Base-by-base conservation (phyloP, 2,797 vertebrate species). In the Garrulus glandarius region DNA sequence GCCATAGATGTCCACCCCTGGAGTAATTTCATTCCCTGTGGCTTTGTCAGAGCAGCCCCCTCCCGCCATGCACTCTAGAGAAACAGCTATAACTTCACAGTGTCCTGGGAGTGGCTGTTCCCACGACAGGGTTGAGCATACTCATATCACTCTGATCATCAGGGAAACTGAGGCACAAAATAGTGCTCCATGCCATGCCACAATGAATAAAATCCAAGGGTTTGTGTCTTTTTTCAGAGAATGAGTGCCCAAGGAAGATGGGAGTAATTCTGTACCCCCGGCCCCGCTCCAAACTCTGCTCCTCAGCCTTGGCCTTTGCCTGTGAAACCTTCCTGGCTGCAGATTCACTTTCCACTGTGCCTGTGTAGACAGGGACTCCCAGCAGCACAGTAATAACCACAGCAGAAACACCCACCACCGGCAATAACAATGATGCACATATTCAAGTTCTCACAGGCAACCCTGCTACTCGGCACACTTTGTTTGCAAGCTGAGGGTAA, bases 401-500 rank as follows among this genome's bases (percentile, higher is more conserved):
- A 75, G 23, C 56, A 72, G 36, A n/a, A 65, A 83, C 46, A 74
- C 34, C 71, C 87, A 92, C 69, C 65, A 93, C 65, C 50, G 86
- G 63, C 79, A 79, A 30, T 41, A 60, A 76, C 74, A 79, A 47
- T 10, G 27, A 92, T 60, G 36, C 90, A 93, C 37, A 32, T 44
- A 84, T 34, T 79, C 77, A 60, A 92, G 50, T 68, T 82, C 70
- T 90, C 6, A 0, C 26, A 75, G 80, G 65, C 15, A 2, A 47
- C 47, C 24, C 77, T 67, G 43, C 59, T 81, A 59, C 37, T 91
- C 84, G 72, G 50, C 32, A 57, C 47, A 82, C 70, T 91, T 91
- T 44, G 43, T 91, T 93, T 95, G 85, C 47, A 76, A 93, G 69
- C 76, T 59, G 76, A 92, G 69, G 79, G 72, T 65, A 92, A 92